phyloP scores from a whole-genome alignment of 2,797 vertebrate species.

The Podarcis siculus region DNA sequence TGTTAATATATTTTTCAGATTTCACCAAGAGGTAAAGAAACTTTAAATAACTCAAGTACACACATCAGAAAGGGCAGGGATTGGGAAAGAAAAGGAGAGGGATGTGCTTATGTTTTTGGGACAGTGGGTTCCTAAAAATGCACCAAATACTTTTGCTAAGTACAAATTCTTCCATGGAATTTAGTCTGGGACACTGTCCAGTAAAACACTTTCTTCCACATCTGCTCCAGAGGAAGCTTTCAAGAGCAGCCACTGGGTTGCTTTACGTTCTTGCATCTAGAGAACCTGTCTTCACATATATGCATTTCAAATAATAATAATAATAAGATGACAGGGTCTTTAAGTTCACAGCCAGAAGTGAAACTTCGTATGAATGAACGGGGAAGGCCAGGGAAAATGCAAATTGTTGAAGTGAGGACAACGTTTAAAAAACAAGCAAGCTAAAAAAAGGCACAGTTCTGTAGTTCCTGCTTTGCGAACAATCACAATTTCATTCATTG shows the following conservation, averaged over 20 bases:
- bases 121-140: slow-evolving; percentile 48
- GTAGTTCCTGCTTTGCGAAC: not conserved
- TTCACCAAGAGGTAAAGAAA: slow-evolving; percentile 57
- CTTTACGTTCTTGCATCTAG: slow-evolving; percentile 14
- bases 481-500: slow-evolving; percentile 51
- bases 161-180: slow-evolving; percentile 63
- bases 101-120: slow-evolving; percentile 9
- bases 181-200: slow-evolving; percentile 65
- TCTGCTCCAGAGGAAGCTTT: slow-evolving; percentile 36
- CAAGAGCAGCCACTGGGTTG: not conserved
- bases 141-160: slow-evolving; percentile 45
- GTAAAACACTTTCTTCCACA: slow-evolving; percentile 63
- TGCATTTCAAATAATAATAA: not conserved
- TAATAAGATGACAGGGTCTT: not conserved
- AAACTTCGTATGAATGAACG: not conserved
- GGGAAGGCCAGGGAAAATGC: slow-evolving; percentile 24
- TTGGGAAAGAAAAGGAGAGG: not conserved
- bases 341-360: slow-evolving; percentile 39
- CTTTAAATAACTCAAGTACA: slow-evolving; percentile 13
- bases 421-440: slow-evolving; percentile 1
- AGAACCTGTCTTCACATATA: not conserved
- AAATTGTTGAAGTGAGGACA: not conserved
- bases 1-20: slow-evolving; percentile 40
- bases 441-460: slow-evolving; percentile 9
- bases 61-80: not conserved